Conservation (phyloP, 1,140 invertebrate genomes). For the Odontomachus brunneus region DNA sequence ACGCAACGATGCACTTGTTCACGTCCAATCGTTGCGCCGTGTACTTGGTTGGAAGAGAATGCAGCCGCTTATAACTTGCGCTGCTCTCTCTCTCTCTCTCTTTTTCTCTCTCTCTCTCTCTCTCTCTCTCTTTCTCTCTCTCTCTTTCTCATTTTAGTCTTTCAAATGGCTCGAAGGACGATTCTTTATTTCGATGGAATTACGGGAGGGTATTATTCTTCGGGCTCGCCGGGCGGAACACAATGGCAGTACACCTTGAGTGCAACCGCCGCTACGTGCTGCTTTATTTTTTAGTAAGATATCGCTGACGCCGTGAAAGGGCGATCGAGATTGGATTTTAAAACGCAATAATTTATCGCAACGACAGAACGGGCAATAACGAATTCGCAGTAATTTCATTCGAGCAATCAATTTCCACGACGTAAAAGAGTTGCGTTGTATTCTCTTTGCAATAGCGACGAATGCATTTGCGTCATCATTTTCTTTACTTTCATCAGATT, state of each 20-base stretch:
- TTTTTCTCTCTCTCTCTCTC: too few species aligned
- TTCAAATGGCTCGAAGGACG: slow-evolving; percentile 50
- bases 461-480: too few species aligned
- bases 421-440: too few species aligned
- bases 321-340: slow-evolving; percentile 47
- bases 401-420: neutral
- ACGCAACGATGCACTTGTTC: neutral
- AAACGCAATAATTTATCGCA: slow-evolving; percentile 6
- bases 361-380: neutral
- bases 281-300: slow-evolving; percentile 57
- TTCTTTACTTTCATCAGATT: too few species aligned
- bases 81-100: too few species aligned
- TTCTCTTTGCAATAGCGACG: too few species aligned
- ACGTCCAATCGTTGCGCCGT: neutral
- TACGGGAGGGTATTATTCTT: slow-evolving; percentile 60
- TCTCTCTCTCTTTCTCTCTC: too few species aligned
- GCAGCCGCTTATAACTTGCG: neutral
- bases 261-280: slow-evolving; percentile 38
- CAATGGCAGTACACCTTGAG: slow-evolving; percentile 49
- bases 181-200: slow-evolving; percentile 67
- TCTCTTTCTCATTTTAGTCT: neutral
- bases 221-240: slow-evolving; percentile 48
- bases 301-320: slow-evolving; percentile 19
- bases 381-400: neutral
- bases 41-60: slow-evolving; percentile 33